Percentiles rank a stretch among this genome's conserved stretches.
Evolutionary conservation across 2,888 invertebrate genomes (phyloP).

Genomic region (Brachypterus glaber): DNA sequence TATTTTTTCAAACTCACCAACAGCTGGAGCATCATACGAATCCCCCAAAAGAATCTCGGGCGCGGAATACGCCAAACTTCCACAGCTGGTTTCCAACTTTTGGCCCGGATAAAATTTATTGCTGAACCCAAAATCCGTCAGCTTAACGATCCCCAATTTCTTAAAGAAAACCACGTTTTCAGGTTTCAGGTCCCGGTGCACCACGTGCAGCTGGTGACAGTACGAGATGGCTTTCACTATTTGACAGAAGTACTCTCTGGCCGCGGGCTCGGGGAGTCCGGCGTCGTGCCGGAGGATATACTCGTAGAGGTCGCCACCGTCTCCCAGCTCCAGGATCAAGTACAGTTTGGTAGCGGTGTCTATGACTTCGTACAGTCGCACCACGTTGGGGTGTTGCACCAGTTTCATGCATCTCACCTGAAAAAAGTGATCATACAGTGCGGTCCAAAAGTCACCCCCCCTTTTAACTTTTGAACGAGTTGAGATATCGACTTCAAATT

Average conservation of each 20-base stretch:
- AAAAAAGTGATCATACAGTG: too few relatives aligned
- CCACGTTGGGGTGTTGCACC: constrained; percentile 98
- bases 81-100: constrained; percentile 95
- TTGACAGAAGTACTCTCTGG: constrained; percentile 90
- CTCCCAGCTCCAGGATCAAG: constrained; percentile 92
- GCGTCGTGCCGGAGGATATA: constrained; percentile 94
- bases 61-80: constrained; percentile 96
- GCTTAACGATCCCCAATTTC: constrained; percentile 90
- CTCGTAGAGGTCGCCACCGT: constrained; percentile 97
- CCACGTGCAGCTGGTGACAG: constrained; percentile 86
- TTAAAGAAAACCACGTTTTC: constrained; percentile 99
- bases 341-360: constrained; percentile 98
- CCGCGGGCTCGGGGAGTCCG: constrained; percentile 73
- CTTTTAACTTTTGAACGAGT: too few relatives aligned
- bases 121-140: constrained; percentile 97
- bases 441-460: too few relatives aligned
- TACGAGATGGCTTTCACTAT: constrained; percentile 96
- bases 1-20: constrained; percentile 56
- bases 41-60: constrained; percentile 98
- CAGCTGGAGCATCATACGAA: constrained; percentile 97
- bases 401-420: constrained; percentile 95
- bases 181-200: constrained; percentile 92
- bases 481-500: too few relatives aligned
- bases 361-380: constrained; percentile 96
- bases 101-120: constrained; percentile 95